Evolutionary conservation across 2,888 invertebrate genomes (phyloP).

Genomic region (Drosophila histrio): DNA sequence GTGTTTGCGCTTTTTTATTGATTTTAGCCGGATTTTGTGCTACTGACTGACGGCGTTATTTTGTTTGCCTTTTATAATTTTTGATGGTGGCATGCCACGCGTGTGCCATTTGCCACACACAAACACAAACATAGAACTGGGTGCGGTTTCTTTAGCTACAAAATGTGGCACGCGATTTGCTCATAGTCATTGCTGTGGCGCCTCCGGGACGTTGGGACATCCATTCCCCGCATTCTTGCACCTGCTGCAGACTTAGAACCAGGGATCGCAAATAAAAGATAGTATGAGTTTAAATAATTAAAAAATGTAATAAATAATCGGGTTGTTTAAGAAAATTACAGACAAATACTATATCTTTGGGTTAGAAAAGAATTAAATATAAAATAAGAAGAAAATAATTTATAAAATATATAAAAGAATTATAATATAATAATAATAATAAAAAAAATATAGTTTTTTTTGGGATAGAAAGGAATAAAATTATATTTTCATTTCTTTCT

Average conservation of each 20-base stretch:
- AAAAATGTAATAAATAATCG: background rate
- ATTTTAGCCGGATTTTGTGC: conserved; percentile 72
- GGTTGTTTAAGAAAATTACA: background rate
- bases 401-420: too few relatives aligned
- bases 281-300: background rate
- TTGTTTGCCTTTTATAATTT: conserved; percentile 18
- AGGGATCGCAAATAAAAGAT: background rate
- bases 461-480: too few relatives aligned
- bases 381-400: too few relatives aligned
- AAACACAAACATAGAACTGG: conserved; percentile 22
- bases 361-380: too few relatives aligned
- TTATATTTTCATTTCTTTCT: too few relatives aligned
- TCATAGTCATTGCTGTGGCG: conserved; percentile 52
- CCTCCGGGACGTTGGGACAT: conserved; percentile 27
- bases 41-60: conserved; percentile 35
- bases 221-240: conserved; percentile 2
- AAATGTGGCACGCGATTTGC: conserved; percentile 69
- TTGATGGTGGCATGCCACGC: conserved; percentile 61
- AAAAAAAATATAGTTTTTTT: too few relatives aligned
- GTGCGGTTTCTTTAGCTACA: conserved; percentile 46
- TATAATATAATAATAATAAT: too few relatives aligned
- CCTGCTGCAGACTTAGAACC: background rate
- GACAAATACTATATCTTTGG: too few relatives aligned
- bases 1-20: conserved; percentile 67
- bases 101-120: conserved; percentile 61